Percentiles rank a stretch among this genome's conserved stretches.
Conservation (phyloP, 2,113 vertebrate species). For the Chaenocephalus aceratus region DNA sequence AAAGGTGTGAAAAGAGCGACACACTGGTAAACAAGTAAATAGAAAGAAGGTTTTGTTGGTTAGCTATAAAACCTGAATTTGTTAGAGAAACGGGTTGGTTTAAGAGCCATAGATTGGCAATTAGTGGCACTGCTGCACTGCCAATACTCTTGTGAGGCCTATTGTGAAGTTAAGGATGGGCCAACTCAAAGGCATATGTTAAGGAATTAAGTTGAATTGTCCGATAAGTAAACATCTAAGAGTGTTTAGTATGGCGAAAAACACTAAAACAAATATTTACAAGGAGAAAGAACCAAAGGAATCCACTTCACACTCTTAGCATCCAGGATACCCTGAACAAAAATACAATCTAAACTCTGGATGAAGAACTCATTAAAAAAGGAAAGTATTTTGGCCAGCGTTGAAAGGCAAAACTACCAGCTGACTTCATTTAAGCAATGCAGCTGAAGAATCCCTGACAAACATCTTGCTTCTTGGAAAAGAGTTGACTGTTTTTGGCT, state of each 20-base stretch:
- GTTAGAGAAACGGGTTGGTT: constrained; percentile 13
- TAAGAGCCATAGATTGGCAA: neutral
- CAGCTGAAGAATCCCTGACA: constrained; percentile 34
- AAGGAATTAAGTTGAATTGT: neutral
- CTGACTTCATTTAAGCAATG: constrained; percentile 21
- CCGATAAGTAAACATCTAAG: neutral
- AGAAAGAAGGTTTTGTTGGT: constrained; percentile 62
- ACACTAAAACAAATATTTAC: neutral
- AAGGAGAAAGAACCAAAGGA: neutral
- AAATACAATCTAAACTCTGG: neutral
- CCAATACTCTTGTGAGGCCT: neutral
- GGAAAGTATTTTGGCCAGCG: neutral
- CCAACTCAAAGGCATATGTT: neutral
- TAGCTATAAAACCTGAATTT: constrained; percentile 67
- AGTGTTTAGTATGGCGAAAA: constrained; percentile 18
- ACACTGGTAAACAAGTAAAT: constrained; percentile 58
- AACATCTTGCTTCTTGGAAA: constrained; percentile 48
- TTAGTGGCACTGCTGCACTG: neutral
- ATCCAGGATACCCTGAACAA: neutral
- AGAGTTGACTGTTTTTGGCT: constrained; percentile 37
- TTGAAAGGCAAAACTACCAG: constrained; percentile 4
- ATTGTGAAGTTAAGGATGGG: neutral
- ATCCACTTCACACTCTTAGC: neutral
- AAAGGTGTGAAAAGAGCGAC: constrained; percentile 63
- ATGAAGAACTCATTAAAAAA: constrained; percentile 9